Conservation (phyloP, 2,888 invertebrate species). For the Cremastobaeus sp. region DNA sequence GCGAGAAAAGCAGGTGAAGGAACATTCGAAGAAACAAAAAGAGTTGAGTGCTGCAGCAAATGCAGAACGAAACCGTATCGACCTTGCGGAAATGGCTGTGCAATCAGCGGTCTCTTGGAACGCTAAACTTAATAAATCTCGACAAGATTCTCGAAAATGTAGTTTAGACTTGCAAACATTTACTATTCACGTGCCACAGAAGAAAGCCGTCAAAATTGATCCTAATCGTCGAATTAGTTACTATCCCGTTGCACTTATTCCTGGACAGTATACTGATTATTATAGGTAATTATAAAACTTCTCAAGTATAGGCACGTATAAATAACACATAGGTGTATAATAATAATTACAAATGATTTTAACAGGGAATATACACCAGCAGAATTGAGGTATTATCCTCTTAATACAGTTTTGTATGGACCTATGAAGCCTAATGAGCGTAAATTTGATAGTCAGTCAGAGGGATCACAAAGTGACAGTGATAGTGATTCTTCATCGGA, state of each 20-base stretch:
- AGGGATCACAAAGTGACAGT: constrained; percentile 79
- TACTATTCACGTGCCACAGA: constrained; percentile 87
- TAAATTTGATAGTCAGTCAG: constrained; percentile 79
- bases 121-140: constrained; percentile 87
- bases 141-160: constrained; percentile 87
- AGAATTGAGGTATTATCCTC: constrained; percentile 91
- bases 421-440: constrained; percentile 79
- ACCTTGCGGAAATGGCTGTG: constrained; percentile 89
- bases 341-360: constrained; percentile 1
- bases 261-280: constrained; percentile 96
- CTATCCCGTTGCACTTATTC: constrained; percentile 96
- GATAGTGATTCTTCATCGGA: constrained; percentile 78
- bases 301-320: too few species aligned
- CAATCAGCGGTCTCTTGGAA: constrained; percentile 95
- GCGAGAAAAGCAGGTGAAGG: constrained; percentile 84
- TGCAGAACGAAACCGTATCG: constrained; percentile 80
- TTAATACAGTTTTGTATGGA: constrained; percentile 91
- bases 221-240: constrained; percentile 81
- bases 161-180: constrained; percentile 96
- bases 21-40: constrained; percentile 84
- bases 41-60: constrained; percentile 81
- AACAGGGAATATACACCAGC: constrained; percentile 84
- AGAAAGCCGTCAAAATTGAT: constrained; percentile 79
- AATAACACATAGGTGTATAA: not conserved
- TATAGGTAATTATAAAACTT: constrained; percentile 83